These are phyloP conservation scores for Napeogenes sylphis DNA, from an alignment of 2,888 invertebrate species.

Conservation along the genomic window DNA sequence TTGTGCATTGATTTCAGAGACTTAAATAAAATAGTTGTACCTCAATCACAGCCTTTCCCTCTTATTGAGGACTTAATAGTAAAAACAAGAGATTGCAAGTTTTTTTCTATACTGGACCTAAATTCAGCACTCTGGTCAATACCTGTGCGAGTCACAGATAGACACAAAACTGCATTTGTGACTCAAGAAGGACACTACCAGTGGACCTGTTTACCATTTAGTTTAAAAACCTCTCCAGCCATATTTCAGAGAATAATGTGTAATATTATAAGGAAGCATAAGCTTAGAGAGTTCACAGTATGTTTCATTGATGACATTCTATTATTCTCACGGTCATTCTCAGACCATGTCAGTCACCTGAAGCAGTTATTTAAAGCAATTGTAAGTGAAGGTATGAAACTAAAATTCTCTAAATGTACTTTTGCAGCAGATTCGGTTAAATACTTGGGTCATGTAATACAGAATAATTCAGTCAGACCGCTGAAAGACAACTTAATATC, in stretches of 20 bases:
- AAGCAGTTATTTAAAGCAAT: slow-evolving; percentile 28
- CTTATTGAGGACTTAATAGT: slow-evolving; percentile 41
- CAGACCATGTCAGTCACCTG: slow-evolving; percentile 29
- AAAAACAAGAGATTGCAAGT: slow-evolving; percentile 43
- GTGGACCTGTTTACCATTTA: neutral
- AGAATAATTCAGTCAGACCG: slow-evolving; percentile 28
- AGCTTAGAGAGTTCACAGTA: slow-evolving; percentile 2
- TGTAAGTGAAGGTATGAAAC: slow-evolving; percentile 29
- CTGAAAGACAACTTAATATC: slow-evolving; percentile 32
- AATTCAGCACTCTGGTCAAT: slow-evolving; percentile 13
- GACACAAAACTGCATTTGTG: slow-evolving; percentile 14
- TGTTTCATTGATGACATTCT: slow-evolving; percentile 24
- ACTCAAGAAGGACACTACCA: neutral
- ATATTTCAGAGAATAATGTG: neutral
- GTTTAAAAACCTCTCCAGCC: neutral
- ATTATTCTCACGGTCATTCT: slow-evolving; percentile 30
- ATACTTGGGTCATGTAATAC: slow-evolving; percentile 13
- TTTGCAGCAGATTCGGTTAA: slow-evolving; percentile 20
- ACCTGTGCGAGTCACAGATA: slow-evolving; percentile 10
- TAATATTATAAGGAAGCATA: neutral
- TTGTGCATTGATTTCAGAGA: slow-evolving; percentile 32
- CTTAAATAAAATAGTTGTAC: slow-evolving; percentile 33
- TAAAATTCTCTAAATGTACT: slow-evolving; percentile 32
- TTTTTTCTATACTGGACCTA: slow-evolving; percentile 23
- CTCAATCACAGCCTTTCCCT: slow-evolving; percentile 40